Evolutionary conservation across 2,113 vertebrate species (phyloP), one percentile per base, ranked within the genome.

Genomic region (Campylorhamphus procurvoides): DNA sequence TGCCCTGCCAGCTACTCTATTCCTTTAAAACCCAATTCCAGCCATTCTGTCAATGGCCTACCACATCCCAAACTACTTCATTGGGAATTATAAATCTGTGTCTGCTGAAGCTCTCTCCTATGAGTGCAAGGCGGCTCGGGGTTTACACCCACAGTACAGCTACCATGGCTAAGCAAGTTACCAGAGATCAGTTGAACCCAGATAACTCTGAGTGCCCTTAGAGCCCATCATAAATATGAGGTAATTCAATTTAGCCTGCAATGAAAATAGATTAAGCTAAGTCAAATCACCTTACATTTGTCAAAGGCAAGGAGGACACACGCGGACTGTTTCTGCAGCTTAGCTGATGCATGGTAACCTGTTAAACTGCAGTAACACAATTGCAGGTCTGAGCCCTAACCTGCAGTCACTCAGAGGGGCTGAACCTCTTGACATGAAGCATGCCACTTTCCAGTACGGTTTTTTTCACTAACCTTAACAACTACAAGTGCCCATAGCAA

Each of bases 221-320:
- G 35, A 92, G 94, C 91, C 93, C 76, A 47, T 87, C 95, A 92
- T 94, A 97, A 96, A 97, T 96, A 94, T n/a, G 95, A 95, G 89
- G 94, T 93, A 94, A 97, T 95, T 95, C 94, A 95, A 95, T 97
- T 96, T 94, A 93, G 93, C 76, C 89, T 84, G 86, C 94, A 94
- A 93, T 92, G 95, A 97, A 97, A 96, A 96, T 92, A 94, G 94
- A 97, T 97, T 96, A 96, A 95, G 86, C 94, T 60, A 93, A 97
- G 93, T 96, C 95, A 92, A 94, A 96, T 96, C 91, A 94, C 93
- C 93, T 95, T 91, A 89, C 93, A 78, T 93, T 95, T 94, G 94
- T 96, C 96, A 95, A 92, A 95, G 96, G 77, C 27, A 12, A 96
- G 93, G 95, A 95, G 94, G 95, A 96, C 94, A 84, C 80, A 84